Conservation (phyloP, 2,888 invertebrate genomes). For the Lasioglossum vierecki region DNA sequence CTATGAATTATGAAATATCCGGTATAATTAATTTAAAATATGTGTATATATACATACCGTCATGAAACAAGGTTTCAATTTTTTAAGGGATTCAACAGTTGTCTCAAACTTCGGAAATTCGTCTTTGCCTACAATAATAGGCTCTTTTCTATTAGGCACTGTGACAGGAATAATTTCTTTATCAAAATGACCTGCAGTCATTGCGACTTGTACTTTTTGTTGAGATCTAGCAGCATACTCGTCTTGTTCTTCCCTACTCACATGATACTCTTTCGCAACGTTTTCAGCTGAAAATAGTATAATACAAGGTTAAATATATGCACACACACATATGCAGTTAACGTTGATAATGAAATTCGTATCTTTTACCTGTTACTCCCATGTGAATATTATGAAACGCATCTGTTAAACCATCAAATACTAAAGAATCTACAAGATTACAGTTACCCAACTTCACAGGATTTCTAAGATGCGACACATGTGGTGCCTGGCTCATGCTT, state of each 20-base stretch:
- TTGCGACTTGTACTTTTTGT: conserved; percentile 87
- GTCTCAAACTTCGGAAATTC: conserved; percentile 89
- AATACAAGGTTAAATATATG: background rate
- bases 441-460: conserved; percentile 89
- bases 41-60: conserved; percentile 82
- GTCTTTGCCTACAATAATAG: conserved; percentile 86
- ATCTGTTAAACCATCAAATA: conserved; percentile 90
- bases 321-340: background rate
- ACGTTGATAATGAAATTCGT: conserved; percentile 1
- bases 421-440: conserved; percentile 87
- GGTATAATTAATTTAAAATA: background rate
- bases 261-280: conserved; percentile 88
- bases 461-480: conserved; percentile 87
- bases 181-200: conserved; percentile 87
- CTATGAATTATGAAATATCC: background rate
- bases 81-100: conserved; percentile 86
- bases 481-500: conserved; percentile 91
- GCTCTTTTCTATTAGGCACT: conserved; percentile 84
- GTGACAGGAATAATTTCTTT: conserved; percentile 90
- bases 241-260: conserved; percentile 90
- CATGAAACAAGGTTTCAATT: conserved; percentile 88
- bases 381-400: conserved; percentile 90
- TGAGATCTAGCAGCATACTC: conserved; percentile 89
- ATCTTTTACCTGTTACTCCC: conserved; percentile 89
- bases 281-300: conserved; percentile 88